A percentile compares a stretch with the other conserved stretches of the same genome.
Evolutionary conservation across 2,113 vertebrate species (phyloP).

Genomic region (Pelecanoides urinatrix): DNA sequence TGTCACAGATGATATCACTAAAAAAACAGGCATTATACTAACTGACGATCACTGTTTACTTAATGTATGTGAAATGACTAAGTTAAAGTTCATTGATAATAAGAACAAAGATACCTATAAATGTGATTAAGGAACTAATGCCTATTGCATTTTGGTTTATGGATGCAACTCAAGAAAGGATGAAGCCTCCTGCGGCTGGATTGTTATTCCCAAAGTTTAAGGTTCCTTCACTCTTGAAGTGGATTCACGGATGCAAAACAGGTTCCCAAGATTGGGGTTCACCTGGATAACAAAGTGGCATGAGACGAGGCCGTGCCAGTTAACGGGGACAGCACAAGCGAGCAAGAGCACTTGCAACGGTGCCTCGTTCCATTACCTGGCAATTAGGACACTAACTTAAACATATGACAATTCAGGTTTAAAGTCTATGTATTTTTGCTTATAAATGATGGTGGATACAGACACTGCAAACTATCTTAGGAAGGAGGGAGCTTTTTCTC

Average conservation of each 20-base stretch:
- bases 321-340: rapidly evolving
- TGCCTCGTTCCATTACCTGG: neutral
- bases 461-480: neutral
- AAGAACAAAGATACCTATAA: neutral
- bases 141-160: neutral
- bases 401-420: neutral
- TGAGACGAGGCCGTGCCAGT: rapidly evolving
- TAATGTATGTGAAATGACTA: neutral
- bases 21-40: neutral
- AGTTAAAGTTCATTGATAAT: neutral
- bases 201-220: neutral
- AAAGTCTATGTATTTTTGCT: neutral
- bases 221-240: neutral
- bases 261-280: neutral
- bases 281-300: neutral
- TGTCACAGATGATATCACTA: neutral
- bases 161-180: neutral
- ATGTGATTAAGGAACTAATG: neutral
- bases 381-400: neutral
- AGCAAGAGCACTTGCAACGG: rapidly evolving
- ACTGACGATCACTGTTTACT: neutral
- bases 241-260: neutral
- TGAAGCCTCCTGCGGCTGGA: neutral
- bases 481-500: neutral
- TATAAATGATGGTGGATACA: neutral